Base-by-base conservation (phyloP, 2,113 vertebrate genomes). In the Neolamprologus devosi region DNA sequence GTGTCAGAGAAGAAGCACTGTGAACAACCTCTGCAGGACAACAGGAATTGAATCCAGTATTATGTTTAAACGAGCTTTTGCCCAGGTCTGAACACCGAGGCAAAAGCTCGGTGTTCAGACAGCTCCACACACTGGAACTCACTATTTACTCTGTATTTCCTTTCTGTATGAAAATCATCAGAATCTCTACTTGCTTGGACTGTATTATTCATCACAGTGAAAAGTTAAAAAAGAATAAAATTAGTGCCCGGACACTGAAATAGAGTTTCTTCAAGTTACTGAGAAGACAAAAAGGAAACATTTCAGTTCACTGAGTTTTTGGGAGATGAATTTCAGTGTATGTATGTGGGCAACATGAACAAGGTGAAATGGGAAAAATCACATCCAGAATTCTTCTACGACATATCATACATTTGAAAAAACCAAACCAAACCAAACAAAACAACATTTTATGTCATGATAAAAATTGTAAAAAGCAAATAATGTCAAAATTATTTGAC, bases 381-480 rank as follows among this genome's bases (percentile, higher is more conserved):
- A 19, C 40, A 28, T 49, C 21, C 70, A 49, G 9, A 75, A 28
- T 28, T 47, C 40, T 75, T 47, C 42, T 28, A 3, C 9, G 1
- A 16, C 5, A 75, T 47, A 12, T 49, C 68, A 75, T 47, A 47
- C 40, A 2, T 19, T 75, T 45, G 37, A 73, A 26, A 70, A 68
- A 21, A 5, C 1, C 0, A 63, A 63, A 4, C 2, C 0, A 60
- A 60, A 63, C 57, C 0, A 40, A 70, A 23, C 21, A 16, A 73
- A 45, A 1, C 37, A 42, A 23, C 5, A 42, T 42, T 70, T 70
- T 42, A 70, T 37, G 33, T 65, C 19, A 65, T 65, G 10, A n/a
- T 65, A 65, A 65, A 65, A 37, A 65, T 28, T 6, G 2, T 9
- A 73, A 17, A 17, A n/a, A n/a, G 19, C 60, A 8, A 65, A 35